Base-by-base conservation (phyloP, 2,888 invertebrate species). In the Morpho achilles region DNA sequence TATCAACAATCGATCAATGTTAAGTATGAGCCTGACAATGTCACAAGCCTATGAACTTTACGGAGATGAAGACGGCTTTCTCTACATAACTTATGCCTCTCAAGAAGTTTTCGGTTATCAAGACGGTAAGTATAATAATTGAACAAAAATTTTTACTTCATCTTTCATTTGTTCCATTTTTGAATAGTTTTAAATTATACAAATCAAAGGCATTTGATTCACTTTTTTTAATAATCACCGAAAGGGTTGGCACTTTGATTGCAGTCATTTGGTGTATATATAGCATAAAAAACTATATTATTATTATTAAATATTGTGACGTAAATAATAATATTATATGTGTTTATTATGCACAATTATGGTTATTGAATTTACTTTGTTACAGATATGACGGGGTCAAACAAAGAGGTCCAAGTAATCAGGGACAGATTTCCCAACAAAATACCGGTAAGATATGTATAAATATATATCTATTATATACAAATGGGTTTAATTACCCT, bases 31-130 rank as follows among this genome's bases (percentile, higher is more conserved):
- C 32, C 91, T 95, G 67, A 96, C 96, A 0, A 92, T 97, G 86
- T 93, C 95, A 0, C 96, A 97, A 80, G 93, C 96, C 0, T 96
- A 97, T 82, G 92, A 93, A 44, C 93, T 94, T 62, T 93, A 95
- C 69, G 93, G 93, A 50, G 95, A 95, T 67, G 94, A 94, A 41
- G 97, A 97, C 77, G 97, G 97, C 0, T 97, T 96, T 76, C 92
- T 97, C 0, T 97, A 97, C 79, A 93, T 97, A 72, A 96, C 96
- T 0, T 97, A 97, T 76, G 96, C 97, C 0, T 96, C 96, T 32
- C 97, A 97, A 86, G 97, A 97, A 88, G 95, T 96, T 69, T 97
- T 97, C 78, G 97, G 97, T 8, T 91, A 85, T 61, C 81, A 88
- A 67, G 86, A 88, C 70, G 84, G 89, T 85, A 64, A 79, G 81